Base-by-base conservation (phyloP, 2,888 invertebrate genomes). In the Sympetrum striolatum region DNA sequence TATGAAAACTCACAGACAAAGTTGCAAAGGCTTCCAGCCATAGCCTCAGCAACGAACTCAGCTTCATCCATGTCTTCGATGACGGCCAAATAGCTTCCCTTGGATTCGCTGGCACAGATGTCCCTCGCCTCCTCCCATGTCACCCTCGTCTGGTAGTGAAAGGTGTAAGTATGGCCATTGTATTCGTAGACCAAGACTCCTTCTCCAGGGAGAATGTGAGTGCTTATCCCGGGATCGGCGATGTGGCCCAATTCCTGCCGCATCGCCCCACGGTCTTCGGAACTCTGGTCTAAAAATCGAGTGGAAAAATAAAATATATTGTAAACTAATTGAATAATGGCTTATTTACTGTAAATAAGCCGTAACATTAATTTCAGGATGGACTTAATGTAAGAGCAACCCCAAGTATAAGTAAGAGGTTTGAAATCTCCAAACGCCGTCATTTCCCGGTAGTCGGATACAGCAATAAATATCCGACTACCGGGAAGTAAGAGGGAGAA, bases 41-140 rank as follows among this genome's bases (percentile, higher is more conserved):
- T 86, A 10, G 86, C 86, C 14, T 86, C 86, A 18, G 86, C 58
- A 18, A 86, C 37, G 60, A 86, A 86, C 60, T 86, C 58, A 8
- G 86, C 86, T 60, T 86, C 86, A 6, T 86, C 86, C 86, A 86
- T 39, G 86, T 86, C 86, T 4, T 86, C 86, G 60, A 86, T 86
- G 60, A 86, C 86, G 60, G 86, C 86, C 12, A 86, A 37, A 12
- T 86, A 86, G 60, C 60, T 64, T 12, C 86, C 86, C 15, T 48
- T 22, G 3, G 37, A 37, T 31, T 86, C 86, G n/a, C 18, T 60
- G 22, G 58, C 86, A 37, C 86, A 86, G 6, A 86, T 86, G 22
- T 58, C 64, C 60, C 35, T 35, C 22, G 86, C 86, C n/a, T 86
- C 60, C 31, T 60, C 37, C 86, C 86, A 86, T 0, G 86, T 86